Conservation (phyloP, 2,113 vertebrate genomes). For the Brachypteracias leptosomus region DNA sequence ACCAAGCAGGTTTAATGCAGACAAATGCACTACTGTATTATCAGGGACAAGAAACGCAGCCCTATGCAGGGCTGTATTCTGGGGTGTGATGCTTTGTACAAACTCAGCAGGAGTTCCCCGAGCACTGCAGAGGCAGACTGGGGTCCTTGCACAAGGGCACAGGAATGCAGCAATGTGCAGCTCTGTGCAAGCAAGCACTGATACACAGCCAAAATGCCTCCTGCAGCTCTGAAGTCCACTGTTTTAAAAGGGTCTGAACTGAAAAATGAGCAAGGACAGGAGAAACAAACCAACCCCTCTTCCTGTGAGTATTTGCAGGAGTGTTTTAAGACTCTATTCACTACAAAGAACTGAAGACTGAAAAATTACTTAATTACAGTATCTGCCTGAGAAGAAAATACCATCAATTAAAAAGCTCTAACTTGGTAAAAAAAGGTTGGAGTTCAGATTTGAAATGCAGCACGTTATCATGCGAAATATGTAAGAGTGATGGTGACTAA, state of each 20-base stretch:
- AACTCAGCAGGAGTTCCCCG: not conserved
- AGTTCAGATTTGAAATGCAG: not conserved
- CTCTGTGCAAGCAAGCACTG: not conserved
- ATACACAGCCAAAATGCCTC: not conserved
- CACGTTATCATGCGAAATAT: not conserved
- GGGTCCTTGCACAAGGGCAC: not conserved
- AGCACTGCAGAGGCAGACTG: not conserved
- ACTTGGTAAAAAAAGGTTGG: not conserved
- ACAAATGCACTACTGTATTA: not conserved
- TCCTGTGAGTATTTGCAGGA: not conserved
- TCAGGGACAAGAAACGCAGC: not conserved
- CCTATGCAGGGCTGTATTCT: not conserved
- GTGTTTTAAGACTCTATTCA: not conserved
- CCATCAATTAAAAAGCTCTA: not conserved
- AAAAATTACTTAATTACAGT: not conserved
- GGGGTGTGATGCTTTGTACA: not conserved
- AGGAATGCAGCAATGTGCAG: not conserved
- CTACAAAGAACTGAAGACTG: not conserved
- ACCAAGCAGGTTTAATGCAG: not conserved
- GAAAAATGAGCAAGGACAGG: not conserved
- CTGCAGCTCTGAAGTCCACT: not conserved
- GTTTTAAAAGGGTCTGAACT: not conserved
- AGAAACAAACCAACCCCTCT: not conserved
- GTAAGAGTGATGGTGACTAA: not conserved
- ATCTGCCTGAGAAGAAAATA: slow-evolving; percentile 2